Percentiles rank a stretch among this genome's conserved stretches.
Evolutionary conservation across 2,113 vertebrate genomes (phyloP).

Genomic region (Micronycteris hirsuta): DNA sequence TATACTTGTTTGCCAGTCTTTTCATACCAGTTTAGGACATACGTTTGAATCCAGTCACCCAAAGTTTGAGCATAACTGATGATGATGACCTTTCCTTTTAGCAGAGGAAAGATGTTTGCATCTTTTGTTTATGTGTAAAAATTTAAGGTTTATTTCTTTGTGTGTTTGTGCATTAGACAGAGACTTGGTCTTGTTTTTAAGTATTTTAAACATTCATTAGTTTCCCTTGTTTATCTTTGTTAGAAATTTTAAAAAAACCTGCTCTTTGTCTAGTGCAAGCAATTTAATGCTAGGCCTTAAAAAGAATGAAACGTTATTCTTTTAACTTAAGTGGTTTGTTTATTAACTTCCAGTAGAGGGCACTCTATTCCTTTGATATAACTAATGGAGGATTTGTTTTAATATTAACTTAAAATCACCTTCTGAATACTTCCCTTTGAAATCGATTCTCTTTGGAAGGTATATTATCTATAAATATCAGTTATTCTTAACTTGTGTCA

Average conservation of each 20-base stretch:
- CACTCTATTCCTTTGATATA: conserved; percentile 7
- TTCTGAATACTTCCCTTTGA: conserved; percentile 30
- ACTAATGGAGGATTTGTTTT: background rate
- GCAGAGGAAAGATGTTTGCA: background rate
- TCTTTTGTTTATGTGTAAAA: background rate
- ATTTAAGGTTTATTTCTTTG: background rate
- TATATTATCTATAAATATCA: background rate
- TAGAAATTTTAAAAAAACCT: background rate
- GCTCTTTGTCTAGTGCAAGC: background rate
- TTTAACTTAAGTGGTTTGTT: background rate
- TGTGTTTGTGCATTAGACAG: background rate
- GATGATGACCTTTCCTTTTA: background rate
- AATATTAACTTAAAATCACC: background rate
- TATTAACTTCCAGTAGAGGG: conserved; percentile 41
- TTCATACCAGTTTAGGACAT: background rate
- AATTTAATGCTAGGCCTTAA: conserved; percentile 11
- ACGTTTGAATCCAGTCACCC: background rate
- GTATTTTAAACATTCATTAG: background rate
- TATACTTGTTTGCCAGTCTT: background rate
- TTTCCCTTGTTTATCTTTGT: background rate
- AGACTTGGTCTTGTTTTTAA: background rate
- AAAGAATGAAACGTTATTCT: background rate
- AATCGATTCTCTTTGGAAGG: background rate
- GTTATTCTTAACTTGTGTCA: background rate
- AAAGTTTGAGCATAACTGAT: background rate